phyloP scores from a whole-genome alignment of 2,113 vertebrate species.

The Cyprinodon brontotheroides region DNA sequence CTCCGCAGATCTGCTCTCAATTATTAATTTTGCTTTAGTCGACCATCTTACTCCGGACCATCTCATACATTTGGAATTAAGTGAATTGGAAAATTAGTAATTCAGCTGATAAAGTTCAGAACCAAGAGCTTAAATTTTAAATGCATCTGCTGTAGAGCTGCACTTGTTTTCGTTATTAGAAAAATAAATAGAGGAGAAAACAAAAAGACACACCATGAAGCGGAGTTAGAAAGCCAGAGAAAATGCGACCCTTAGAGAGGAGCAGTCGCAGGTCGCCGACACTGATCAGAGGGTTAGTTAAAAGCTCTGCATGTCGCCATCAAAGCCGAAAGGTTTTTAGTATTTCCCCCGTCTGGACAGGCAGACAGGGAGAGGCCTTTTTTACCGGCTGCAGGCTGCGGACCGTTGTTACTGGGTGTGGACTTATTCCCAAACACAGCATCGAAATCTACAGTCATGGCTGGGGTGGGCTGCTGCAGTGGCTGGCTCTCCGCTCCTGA shows the following conservation, averaged over 20 bases:
- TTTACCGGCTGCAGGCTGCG: conserved; percentile 82
- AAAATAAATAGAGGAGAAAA: background rate
- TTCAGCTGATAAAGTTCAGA: conserved; percentile 7
- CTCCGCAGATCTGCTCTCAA: background rate
- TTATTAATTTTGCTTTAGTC: too few species aligned
- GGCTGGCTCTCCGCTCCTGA: conserved; percentile 81
- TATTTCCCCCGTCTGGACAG: conserved; percentile 36
- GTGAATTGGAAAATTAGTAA: background rate
- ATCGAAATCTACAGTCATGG: conserved; percentile 91
- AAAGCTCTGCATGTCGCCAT: conserved; percentile 25
- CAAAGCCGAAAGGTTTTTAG: conserved; percentile 48
- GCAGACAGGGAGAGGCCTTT: conserved; percentile 33
- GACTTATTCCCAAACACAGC: conserved; percentile 89
- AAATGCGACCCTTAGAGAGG: conserved; percentile 7
- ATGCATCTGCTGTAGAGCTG: background rate
- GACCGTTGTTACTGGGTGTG: conserved; percentile 73
- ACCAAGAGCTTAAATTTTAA: background rate
- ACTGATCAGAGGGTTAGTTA: conserved; percentile 50
- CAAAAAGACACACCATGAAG: background rate
- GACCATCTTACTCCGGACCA: background rate
- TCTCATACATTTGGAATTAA: background rate
- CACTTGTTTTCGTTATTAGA: background rate
- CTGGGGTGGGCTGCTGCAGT: conserved; percentile 72
- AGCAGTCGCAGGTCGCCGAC: conserved; percentile 17
- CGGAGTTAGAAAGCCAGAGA: conserved; percentile 17